Evolutionary conservation across 1,140 invertebrate species (phyloP).

Genomic region (Drosophila azteca): DNA sequence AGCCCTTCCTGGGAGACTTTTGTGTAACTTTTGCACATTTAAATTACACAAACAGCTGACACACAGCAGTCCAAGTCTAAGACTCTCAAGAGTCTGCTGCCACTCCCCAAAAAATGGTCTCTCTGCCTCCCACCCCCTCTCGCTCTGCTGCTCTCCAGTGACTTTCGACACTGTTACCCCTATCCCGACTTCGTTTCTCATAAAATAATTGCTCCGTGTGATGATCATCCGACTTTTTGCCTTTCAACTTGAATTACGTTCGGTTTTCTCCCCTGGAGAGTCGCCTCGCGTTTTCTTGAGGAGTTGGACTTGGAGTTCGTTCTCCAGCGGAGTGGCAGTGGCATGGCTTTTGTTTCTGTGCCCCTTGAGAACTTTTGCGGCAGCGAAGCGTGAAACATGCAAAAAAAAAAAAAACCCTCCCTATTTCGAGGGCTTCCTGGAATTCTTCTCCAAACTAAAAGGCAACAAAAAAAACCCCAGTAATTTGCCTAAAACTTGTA

Average conservation of each 20-base stretch:
- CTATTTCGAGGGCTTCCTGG: constrained; percentile 51
- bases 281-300: too few species aligned
- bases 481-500: constrained; percentile 34
- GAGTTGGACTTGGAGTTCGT: constrained; percentile 22
- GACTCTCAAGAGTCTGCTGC: constrained; percentile 35
- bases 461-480: background rate
- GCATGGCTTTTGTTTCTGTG: constrained; percentile 37
- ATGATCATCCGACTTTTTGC: constrained; percentile 64
- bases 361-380: constrained; percentile 69
- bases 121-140: background rate
- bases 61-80: constrained; percentile 48
- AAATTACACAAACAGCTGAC: constrained; percentile 81
- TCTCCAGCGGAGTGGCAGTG: constrained; percentile 1
- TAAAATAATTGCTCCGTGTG: constrained; percentile 80
- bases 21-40: constrained; percentile 74
- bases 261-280: constrained; percentile 31
- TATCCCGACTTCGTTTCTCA: constrained; percentile 58
- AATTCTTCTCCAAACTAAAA: constrained; percentile 18
- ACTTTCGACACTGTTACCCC: constrained; percentile 8
- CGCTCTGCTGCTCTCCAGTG: background rate
- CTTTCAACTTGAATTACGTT: constrained; percentile 63
- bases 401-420: constrained; percentile 15
- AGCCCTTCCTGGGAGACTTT: constrained; percentile 24
- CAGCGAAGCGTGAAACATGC: constrained; percentile 77
- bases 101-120: constrained; percentile 23